A percentile compares a stretch with the other conserved stretches of the same genome.
Conservation (phyloP, 2,797 vertebrate genomes). For the Alcedo atthis region DNA sequence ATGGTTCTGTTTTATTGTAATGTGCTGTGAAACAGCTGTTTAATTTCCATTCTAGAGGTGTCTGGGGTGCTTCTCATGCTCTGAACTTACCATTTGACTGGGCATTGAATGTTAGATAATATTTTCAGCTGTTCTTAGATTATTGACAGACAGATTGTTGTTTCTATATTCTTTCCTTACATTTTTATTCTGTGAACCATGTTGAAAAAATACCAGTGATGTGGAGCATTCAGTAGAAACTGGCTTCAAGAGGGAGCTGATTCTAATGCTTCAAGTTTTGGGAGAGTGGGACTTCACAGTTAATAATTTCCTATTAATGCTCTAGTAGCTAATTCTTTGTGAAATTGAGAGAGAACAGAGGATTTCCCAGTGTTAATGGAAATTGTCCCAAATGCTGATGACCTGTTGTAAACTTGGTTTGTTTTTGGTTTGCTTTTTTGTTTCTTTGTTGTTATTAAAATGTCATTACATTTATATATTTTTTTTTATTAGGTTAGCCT, state of each 20-base stretch:
- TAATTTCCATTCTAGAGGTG: background rate
- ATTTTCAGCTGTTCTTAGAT: background rate
- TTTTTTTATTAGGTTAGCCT: background rate
- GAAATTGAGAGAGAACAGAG: background rate
- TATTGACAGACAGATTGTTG: background rate
- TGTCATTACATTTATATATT: background rate
- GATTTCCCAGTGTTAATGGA: background rate
- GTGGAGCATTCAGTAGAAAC: background rate
- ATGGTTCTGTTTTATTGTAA: background rate
- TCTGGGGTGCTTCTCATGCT: background rate
- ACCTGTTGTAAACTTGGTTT: background rate
- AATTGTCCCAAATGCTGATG: background rate
- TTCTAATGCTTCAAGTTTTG: background rate
- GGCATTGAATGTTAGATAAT: background rate
- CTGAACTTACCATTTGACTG: background rate
- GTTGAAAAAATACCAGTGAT: background rate
- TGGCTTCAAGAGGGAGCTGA: background rate
- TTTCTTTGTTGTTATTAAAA: background rate
- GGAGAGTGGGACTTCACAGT: background rate
- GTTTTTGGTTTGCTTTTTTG: background rate
- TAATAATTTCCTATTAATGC: background rate
- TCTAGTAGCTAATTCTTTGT: background rate
- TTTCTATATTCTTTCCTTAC: background rate
- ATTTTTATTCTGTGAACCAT: background rate
- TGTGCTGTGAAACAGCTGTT: background rate